These are phyloP conservation scores for Boloria selene DNA, from an alignment of 2,888 invertebrate species.

Conservation along the genomic window DNA sequence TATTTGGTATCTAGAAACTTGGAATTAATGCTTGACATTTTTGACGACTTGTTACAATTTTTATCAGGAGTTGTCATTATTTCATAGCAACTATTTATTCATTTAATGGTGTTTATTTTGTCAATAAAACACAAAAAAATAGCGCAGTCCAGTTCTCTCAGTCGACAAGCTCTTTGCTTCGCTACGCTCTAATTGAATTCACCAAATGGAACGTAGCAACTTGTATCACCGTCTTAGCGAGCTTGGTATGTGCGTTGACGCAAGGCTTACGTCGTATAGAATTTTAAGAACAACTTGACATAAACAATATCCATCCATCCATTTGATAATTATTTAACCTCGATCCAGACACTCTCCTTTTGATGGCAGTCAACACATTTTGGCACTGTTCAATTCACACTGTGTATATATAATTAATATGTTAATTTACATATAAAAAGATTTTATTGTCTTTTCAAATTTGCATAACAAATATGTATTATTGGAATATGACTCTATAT, in stretches of 20 bases:
- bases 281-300: not conserved
- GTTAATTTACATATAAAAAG: constrained; percentile 13
- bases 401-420: not conserved
- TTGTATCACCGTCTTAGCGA: constrained; percentile 34
- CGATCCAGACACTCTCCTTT: too few species aligned
- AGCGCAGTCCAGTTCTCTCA: constrained; percentile 12
- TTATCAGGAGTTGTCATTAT: too few species aligned
- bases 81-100: not conserved
- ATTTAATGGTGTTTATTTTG: not conserved
- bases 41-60: too few species aligned
- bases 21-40: too few species aligned
- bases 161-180: constrained; percentile 25
- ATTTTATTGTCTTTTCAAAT: not conserved
- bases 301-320: too few species aligned
- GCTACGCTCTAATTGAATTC: constrained; percentile 40
- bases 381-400: not conserved
- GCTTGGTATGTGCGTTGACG: constrained; percentile 28
- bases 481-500: not conserved
- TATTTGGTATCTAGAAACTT: too few species aligned
- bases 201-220: constrained; percentile 37
- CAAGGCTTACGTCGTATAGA: constrained; percentile 9
- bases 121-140: constrained; percentile 3
- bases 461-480: constrained; percentile 6
- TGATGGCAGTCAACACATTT: constrained; percentile 2
- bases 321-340: too few species aligned